These are phyloP conservation scores for Drosophila watanabei DNA, from an alignment of 1,140 invertebrate species.

Conservation along the genomic window DNA sequence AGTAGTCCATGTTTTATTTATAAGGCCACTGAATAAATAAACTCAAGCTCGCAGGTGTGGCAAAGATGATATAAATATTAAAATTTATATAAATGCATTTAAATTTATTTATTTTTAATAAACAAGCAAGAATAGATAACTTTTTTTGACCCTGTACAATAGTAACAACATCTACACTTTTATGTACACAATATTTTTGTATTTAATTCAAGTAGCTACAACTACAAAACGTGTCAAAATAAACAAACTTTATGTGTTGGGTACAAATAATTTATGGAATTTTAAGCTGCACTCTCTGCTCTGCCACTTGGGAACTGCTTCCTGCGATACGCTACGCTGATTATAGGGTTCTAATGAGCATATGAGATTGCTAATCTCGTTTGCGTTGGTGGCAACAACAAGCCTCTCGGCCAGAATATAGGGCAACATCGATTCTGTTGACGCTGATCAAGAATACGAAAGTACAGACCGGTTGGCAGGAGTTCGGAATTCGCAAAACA, in stretches of 20 bases:
- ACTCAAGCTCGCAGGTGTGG: no score
- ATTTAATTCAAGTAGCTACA: background rate
- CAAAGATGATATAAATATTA: background rate
- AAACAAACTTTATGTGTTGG: conserved; percentile 3
- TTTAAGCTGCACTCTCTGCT: background rate
- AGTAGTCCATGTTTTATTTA: conserved; percentile 22
- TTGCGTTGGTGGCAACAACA: conserved; percentile 17
- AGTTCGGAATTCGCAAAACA: background rate
- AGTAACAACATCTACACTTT: background rate
- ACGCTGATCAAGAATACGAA: background rate
- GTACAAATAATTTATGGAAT: background rate
- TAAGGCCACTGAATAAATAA: conserved; percentile 6
- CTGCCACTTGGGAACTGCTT: background rate
- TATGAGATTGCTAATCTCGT: conserved; percentile 2
- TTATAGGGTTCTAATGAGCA: conserved; percentile 9
- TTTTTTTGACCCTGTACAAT: background rate
- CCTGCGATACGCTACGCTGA: conserved; percentile 10
- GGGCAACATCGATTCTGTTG: conserved; percentile 6
- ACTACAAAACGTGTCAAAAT: conserved; percentile 3
- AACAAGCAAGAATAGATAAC: background rate
- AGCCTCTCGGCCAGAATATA: background rate
- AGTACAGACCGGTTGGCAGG: background rate
- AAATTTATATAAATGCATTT: background rate
- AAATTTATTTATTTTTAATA: background rate
- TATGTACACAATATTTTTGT: background rate